A percentile compares a stretch with the other conserved stretches of the same genome.
Conservation (phyloP, 2,113 vertebrate species). For the Eublepharis macularius region DNA sequence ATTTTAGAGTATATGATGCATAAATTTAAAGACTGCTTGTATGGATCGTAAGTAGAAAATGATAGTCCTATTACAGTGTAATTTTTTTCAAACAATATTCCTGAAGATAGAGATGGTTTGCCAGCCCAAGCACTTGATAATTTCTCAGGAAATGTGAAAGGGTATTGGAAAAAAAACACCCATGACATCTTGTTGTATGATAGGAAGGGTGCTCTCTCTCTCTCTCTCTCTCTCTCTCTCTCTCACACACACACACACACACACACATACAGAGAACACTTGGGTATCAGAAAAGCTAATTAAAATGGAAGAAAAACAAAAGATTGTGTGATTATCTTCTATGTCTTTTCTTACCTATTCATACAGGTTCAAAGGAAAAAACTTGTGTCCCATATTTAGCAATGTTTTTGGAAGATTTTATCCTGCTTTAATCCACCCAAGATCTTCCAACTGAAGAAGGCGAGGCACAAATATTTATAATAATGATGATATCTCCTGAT, state of each 20-base stretch:
- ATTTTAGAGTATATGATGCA: background rate
- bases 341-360: background rate
- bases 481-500: too few species aligned
- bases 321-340: background rate
- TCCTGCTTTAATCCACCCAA: too few species aligned
- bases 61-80: background rate
- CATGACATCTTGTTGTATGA: background rate
- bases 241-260: too few species aligned
- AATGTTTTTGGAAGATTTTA: background rate
- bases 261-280: too few species aligned
- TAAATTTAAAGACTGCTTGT: slow-evolving; percentile 9
- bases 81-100: background rate
- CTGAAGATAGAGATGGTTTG: background rate
- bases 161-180: background rate
- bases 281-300: background rate
- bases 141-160: background rate
- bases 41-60: background rate
- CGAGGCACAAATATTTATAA: too few species aligned
- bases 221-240: background rate
- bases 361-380: background rate
- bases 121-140: background rate
- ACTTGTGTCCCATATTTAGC: background rate
- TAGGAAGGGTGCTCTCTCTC: background rate
- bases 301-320: background rate
- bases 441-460: too few species aligned